Conservation (phyloP, 2,113 vertebrate species). For the Catharus bicknelli region DNA sequence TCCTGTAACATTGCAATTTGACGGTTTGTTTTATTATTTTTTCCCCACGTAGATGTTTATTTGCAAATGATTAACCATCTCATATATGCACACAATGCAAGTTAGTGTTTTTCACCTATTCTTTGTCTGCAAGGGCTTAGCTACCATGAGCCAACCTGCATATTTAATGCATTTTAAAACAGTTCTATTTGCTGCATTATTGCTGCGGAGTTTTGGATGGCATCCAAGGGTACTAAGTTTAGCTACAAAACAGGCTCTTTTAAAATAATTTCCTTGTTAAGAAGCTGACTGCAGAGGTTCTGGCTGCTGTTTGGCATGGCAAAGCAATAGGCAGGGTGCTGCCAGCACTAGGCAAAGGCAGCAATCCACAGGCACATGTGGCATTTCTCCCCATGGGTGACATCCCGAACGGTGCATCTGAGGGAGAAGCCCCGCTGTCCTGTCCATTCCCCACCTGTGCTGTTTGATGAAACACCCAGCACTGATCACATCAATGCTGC, state of each 20-base stretch:
- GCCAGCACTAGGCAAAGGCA: not conserved
- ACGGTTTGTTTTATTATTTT: slow-evolving; percentile 20
- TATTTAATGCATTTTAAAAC: slow-evolving; percentile 33
- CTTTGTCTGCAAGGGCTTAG: slow-evolving; percentile 17
- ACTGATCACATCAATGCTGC: not conserved
- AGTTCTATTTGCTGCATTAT: slow-evolving; percentile 29
- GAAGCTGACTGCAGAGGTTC: slow-evolving; percentile 48
- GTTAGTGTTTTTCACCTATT: not conserved
- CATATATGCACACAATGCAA: not conserved
- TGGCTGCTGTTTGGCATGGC: not conserved
- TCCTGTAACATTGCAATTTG: slow-evolving; percentile 49
- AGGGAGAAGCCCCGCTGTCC: fast-evolving
- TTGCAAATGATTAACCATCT: slow-evolving; percentile 41
- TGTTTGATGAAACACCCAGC: not conserved
- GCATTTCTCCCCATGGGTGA: not conserved
- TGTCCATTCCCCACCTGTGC: not conserved
- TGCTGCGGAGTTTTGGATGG: not conserved
- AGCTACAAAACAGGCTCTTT: slow-evolving; percentile 57
- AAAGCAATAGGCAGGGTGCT: not conserved
- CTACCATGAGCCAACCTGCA: not conserved
- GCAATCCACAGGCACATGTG: fast-evolving
- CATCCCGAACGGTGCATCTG: fast-evolving
- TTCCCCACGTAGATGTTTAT: slow-evolving; percentile 1
- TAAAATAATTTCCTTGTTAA: slow-evolving; percentile 60
- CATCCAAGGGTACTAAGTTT: slow-evolving; percentile 47